Evolutionary conservation across 2,113 vertebrate species (phyloP).

Genomic region (Oreotrochilus melanogaster): DNA sequence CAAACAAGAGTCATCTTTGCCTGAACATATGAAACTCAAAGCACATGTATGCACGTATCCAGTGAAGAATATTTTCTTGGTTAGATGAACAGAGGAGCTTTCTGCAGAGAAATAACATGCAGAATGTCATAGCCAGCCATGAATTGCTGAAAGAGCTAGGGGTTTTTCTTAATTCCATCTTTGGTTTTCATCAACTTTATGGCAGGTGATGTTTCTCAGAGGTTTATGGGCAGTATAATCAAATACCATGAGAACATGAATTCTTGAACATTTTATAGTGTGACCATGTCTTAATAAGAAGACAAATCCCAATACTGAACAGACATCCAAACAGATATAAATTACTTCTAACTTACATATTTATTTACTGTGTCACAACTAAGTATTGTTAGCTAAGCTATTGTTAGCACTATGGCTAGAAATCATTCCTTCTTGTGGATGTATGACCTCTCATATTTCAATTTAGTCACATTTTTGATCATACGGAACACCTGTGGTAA

Average conservation of each 20-base stretch:
- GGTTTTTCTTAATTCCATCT: not conserved
- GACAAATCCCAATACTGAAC: not conserved
- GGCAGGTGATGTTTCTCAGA: not conserved
- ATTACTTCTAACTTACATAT: not conserved
- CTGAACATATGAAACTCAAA: not conserved
- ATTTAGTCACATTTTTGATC: not conserved
- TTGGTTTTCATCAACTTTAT: not conserved
- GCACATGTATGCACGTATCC: not conserved
- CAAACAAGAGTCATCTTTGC: not conserved
- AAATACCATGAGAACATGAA: not conserved
- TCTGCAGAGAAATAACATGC: not conserved
- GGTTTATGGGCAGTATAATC: not conserved
- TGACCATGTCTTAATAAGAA: not conserved
- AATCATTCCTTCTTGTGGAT: not conserved
- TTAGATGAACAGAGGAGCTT: not conserved
- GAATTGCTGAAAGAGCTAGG: not conserved
- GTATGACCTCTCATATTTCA: not conserved
- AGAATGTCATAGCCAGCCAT: not conserved
- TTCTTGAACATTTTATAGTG: not conserved
- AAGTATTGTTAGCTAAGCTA: not conserved
- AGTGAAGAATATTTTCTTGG: not conserved
- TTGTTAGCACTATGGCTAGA: not conserved
- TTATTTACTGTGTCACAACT: not conserved
- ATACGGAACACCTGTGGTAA: not conserved
- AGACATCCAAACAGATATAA: not conserved